A percentile compares a stretch with the other conserved stretches of the same genome.
Conservation (phyloP, 2,888 invertebrate genomes). For the Stegana nigrithorax region DNA sequence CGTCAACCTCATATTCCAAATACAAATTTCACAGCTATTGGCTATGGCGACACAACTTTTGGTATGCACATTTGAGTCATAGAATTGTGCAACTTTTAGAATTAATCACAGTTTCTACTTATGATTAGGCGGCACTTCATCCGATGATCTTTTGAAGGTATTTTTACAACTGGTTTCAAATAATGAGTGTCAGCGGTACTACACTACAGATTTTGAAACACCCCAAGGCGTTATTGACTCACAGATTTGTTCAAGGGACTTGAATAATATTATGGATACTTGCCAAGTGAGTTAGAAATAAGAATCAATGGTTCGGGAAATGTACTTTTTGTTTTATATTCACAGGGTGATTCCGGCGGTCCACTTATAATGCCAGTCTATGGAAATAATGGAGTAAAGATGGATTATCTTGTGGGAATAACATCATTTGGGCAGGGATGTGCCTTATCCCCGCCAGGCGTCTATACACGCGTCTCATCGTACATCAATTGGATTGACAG, state of each 20-base stretch:
- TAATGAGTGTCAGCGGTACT: slow-evolving; percentile 21
- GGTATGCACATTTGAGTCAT: not conserved
- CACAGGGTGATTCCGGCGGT: slow-evolving; percentile 8
- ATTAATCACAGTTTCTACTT: not conserved
- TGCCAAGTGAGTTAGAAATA: slow-evolving; percentile 2
- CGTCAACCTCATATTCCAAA: slow-evolving; percentile 50
- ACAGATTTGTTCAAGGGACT: slow-evolving; percentile 35
- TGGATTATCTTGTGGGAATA: slow-evolving; percentile 37
- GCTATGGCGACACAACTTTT: slow-evolving; percentile 71
- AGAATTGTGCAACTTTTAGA: not conserved
- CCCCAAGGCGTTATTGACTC: slow-evolving; percentile 26
- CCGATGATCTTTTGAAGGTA: slow-evolving; percentile 32
- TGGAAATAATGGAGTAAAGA: slow-evolving; percentile 14
- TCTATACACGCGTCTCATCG: slow-evolving; percentile 32
- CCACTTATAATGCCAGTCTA: not conserved
- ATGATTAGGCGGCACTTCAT: slow-evolving; percentile 32
- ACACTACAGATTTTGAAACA: slow-evolving; percentile 17
- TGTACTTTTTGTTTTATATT: not conserved
- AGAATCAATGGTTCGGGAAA: slow-evolving; percentile 22
- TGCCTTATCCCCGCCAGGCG: slow-evolving; percentile 24
- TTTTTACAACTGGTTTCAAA: slow-evolving; percentile 22
- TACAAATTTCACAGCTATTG: slow-evolving; percentile 70
- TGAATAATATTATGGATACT: slow-evolving; percentile 8
- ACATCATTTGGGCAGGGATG: slow-evolving; percentile 40
- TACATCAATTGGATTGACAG: slow-evolving; percentile 31